phyloP scores from a whole-genome alignment of 2,888 invertebrate genomes.

The Caenorhabditis sp. region DNA sequence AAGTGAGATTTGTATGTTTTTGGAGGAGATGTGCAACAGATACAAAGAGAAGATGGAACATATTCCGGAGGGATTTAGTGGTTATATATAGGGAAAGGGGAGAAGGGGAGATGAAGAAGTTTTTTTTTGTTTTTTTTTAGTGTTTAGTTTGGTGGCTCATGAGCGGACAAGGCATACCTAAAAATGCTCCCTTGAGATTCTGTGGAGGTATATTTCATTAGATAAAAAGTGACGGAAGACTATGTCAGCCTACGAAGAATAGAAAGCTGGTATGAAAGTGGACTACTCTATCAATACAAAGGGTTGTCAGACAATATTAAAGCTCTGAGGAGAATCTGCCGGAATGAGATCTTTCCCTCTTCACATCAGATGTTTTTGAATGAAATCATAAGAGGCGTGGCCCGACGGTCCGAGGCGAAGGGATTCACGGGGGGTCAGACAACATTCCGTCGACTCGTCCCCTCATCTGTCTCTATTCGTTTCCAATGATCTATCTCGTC shows the following conservation, averaged over 20 bases:
- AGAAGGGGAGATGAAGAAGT: neutral
- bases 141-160: slow-evolving; percentile 20
- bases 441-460: slow-evolving; percentile 32
- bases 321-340: neutral
- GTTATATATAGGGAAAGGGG: slow-evolving; percentile 20
- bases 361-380: slow-evolving; percentile 22
- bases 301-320: too few relatives aligned
- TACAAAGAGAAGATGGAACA: slow-evolving; percentile 6
- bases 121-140: slow-evolving; percentile 21
- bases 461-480: slow-evolving; percentile 9
- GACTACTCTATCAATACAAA: neutral
- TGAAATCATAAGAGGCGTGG: slow-evolving; percentile 41
- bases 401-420: neutral
- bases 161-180: slow-evolving; percentile 4
- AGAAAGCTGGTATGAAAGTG: neutral
- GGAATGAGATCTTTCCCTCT: neutral
- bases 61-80: slow-evolving; percentile 17
- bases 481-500: neutral
- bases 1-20: slow-evolving; percentile 10
- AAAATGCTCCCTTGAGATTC: slow-evolving; percentile 12
- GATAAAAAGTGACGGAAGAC: too few relatives aligned
- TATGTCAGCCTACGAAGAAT: neutral
- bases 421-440: slow-evolving; percentile 44
- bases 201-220: neutral
- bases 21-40: slow-evolving; percentile 16